Evolutionary conservation across 2,888 invertebrate species (phyloP), one percentile per base, ranked within the genome.

Genomic region (Linnaemya tessellans): DNA sequence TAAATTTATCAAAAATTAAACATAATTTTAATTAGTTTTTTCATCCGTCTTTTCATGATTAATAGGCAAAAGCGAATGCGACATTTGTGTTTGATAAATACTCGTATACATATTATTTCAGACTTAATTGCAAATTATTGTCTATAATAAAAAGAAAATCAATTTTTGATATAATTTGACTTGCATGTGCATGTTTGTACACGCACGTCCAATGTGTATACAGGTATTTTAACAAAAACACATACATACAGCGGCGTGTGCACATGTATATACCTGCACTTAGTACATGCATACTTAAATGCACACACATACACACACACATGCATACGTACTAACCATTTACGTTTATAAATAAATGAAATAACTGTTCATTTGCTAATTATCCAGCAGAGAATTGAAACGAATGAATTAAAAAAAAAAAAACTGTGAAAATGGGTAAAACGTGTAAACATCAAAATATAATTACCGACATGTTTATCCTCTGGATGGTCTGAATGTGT

Each of bases 381-480:
- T 85, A 85, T 82, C 78, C 85, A 75, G 79, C 85, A 75, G 85
- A 82, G 85, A 85, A 85, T 84, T 84, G 30, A 85, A 79, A 75
- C 10, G 68, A 82, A 5, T 62, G 15, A n/a, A n/a, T n/a, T n/a
- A n/a, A n/a, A 3, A 8, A 38, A 56, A 77, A 77, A 75, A 80
- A 71, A 80, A 77, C 80, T 86, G 86, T 83, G 83, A 86, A 88
- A 88, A 88, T 88, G 87, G 87, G 87, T 82, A 87, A 88, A 87
- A 87, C 87, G 87, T 88, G 88, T 88, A 82, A 88, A 88, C 88
- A 87, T 87, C 84, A 80, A 86, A 87, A 84, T 82, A 86, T 87
- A 87, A 87, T 87, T 86, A 87, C 81, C 77, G 71, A 49, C 87
- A 87, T 80, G 86, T 80, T 80, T 84, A 82, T 83, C 84, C 86